Conservation (phyloP, 1,140 invertebrate species). For the Riptortus pedestris region DNA sequence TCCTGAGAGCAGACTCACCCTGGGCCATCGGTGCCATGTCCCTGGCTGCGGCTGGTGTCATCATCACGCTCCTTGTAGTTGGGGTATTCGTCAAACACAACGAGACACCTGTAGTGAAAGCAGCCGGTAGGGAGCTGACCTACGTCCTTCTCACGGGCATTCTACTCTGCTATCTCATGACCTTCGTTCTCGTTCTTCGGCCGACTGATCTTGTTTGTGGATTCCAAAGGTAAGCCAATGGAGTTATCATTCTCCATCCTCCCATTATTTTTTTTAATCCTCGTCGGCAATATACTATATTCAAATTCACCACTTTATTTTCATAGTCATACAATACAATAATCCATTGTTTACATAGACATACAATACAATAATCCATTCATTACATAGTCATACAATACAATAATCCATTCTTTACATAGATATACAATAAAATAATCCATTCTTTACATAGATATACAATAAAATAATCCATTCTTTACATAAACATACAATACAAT, state of each 20-base stretch:
- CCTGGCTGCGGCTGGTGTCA: constrained; percentile 63
- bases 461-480: too few relatives aligned
- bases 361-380: too few relatives aligned
- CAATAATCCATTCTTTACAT: too few relatives aligned
- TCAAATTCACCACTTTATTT: too few relatives aligned
- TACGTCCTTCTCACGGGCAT: constrained; percentile 80
- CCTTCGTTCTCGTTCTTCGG: constrained; percentile 68
- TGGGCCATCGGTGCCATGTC: constrained; percentile 86
- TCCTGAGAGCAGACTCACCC: constrained; percentile 63
- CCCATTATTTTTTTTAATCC: too few relatives aligned
- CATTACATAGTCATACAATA: too few relatives aligned
- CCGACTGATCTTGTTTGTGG: constrained; percentile 65
- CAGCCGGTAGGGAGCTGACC: constrained; percentile 77
- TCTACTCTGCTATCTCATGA: constrained; percentile 65
- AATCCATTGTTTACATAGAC: too few relatives aligned
- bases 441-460: too few relatives aligned
- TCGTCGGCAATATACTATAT: too few relatives aligned
- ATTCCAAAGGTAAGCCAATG: constrained; percentile 61
- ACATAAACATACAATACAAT: neutral
- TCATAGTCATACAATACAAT: too few relatives aligned
- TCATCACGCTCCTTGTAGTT: constrained; percentile 56
- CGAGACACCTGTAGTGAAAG: constrained; percentile 78
- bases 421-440: too few relatives aligned
- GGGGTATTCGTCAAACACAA: constrained; percentile 61
- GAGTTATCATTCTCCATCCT: constrained; percentile 11